phyloP scores from a whole-genome alignment of 2,797 vertebrate genomes.

The Phylloscopus collybita region DNA sequence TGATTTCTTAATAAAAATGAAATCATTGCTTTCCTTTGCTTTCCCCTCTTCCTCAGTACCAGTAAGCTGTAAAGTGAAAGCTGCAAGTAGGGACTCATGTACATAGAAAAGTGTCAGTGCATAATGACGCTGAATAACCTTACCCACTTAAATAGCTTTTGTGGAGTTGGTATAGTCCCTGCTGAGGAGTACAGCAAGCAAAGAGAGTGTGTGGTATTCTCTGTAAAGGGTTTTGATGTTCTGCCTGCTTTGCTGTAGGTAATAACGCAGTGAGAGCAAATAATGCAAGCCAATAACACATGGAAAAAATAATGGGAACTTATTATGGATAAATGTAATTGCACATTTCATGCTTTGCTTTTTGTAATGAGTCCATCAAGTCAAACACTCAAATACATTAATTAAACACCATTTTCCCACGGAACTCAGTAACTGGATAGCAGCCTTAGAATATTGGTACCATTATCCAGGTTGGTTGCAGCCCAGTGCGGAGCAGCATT shows the following conservation, averaged over 20 bases:
- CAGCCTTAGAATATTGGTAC: background rate
- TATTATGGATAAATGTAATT: background rate
- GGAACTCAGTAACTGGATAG: background rate
- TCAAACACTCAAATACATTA: background rate
- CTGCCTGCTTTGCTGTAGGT: background rate
- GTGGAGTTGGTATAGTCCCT: background rate
- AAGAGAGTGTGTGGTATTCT: background rate
- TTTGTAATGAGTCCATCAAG: background rate
- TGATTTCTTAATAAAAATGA: background rate
- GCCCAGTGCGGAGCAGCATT: background rate
- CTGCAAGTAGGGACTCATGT: background rate
- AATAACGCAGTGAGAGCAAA: background rate
- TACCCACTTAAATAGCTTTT: background rate
- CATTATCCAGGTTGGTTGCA: background rate
- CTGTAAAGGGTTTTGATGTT: background rate
- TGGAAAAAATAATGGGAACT: background rate
- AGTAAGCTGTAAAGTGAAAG: background rate
- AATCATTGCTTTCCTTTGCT: background rate
- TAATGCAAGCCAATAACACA: background rate
- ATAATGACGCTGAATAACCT: background rate
- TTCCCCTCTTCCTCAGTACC: background rate
- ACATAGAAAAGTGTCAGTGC: background rate
- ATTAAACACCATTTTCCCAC: background rate
- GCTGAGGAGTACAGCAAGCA: background rate
- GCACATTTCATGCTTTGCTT: conserved; percentile 19